Evolutionary conservation across 2,888 invertebrate genomes (phyloP).

Genomic region (Neoaliturus tenellus): DNA sequence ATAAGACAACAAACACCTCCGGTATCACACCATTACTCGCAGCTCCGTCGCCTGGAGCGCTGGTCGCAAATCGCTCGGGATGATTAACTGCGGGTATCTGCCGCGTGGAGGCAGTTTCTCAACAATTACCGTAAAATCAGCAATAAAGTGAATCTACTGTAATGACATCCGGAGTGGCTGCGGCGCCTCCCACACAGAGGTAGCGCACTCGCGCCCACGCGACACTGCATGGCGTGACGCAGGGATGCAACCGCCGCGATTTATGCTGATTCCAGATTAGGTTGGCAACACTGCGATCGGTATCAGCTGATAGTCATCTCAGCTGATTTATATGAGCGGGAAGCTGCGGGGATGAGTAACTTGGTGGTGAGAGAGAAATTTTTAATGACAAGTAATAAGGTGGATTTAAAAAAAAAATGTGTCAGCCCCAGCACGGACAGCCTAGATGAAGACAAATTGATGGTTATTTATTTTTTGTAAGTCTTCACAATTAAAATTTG

Average conservation of each 20-base stretch:
- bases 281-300: conserved; percentile 25
- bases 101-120: conserved; percentile 8
- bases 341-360: no score
- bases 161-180: conserved; percentile 13
- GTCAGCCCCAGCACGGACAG: no score
- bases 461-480: no score
- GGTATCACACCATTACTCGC: no score
- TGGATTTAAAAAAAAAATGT: no score
- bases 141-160: conserved; percentile 47
- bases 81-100: neutral
- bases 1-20: no score
- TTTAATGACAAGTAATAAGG: no score
- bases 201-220: neutral
- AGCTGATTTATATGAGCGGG: neutral
- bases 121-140: conserved; percentile 46
- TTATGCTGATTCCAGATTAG: conserved; percentile 29
- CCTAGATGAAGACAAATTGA: no score
- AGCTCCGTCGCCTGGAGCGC: no score
- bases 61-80: no score
- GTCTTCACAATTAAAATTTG: no score
- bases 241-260: conserved; percentile 12
- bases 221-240: neutral
- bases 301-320: conserved; percentile 2
- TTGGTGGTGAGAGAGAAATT: no score
- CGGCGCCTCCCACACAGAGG: conserved; percentile 8